Evolutionary conservation across 23 tunicate genomes (phyloP).

Genomic region (Halocynthia roretzi): DNA sequence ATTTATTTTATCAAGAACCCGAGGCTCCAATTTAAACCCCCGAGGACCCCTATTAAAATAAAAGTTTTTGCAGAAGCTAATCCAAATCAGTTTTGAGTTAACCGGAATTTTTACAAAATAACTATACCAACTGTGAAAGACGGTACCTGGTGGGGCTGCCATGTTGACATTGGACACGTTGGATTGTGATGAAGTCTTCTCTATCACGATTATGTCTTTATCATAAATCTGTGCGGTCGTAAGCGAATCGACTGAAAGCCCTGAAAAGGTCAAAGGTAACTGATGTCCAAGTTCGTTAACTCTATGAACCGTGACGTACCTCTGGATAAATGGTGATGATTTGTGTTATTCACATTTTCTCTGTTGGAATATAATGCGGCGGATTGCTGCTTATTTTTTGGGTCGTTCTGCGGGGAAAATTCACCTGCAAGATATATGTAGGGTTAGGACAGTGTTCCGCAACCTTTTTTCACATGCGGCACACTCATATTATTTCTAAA

Average conservation of each 20-base stretch:
- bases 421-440: slow-evolving; percentile 14
- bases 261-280: not conserved
- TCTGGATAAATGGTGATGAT: slow-evolving; percentile 18
- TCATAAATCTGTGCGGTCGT: slow-evolving; percentile 15
- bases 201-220: slow-evolving; percentile 14
- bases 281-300: not conserved
- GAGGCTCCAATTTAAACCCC: too few species aligned
- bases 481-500: too few species aligned
- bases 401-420: slow-evolving; percentile 18
- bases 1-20: too few species aligned
- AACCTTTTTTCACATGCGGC: too few species aligned
- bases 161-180: slow-evolving; percentile 4
- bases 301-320: slow-evolving; percentile 4
- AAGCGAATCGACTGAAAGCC: slow-evolving; percentile 22
- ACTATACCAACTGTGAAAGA: too few species aligned
- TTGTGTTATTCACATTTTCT: too few species aligned
- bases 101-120: too few species aligned
- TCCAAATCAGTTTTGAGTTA: too few species aligned
- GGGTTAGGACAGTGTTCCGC: not conserved
- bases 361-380: too few species aligned
- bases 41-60: too few species aligned
- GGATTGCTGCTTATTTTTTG: not conserved
- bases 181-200: slow-evolving; percentile 15
- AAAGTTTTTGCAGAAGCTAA: too few species aligned
- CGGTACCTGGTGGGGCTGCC: too few species aligned